Percentiles rank a stretch among this genome's conserved stretches.
Evolutionary conservation across 2,113 vertebrate genomes (phyloP).

Genomic region (Calyptommatus sinebrachiatus): DNA sequence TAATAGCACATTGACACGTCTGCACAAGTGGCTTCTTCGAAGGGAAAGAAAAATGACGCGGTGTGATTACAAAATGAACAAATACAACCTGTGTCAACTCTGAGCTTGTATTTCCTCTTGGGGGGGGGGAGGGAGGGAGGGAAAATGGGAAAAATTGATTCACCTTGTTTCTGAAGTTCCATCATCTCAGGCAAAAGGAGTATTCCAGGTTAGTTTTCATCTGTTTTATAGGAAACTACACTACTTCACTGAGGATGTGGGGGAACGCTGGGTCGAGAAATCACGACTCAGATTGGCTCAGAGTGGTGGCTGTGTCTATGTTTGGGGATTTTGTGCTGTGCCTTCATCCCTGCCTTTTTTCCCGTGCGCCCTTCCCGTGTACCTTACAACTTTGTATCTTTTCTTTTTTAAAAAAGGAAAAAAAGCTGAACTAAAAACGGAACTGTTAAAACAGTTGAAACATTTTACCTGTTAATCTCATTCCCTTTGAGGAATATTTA

Average conservation of each 20-base stretch:
- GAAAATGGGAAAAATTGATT: conserved; percentile 43
- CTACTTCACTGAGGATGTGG: conserved; percentile 9
- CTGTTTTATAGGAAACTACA: conserved; percentile 1
- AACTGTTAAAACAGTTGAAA: conserved; percentile 63
- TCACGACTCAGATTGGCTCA: conserved; percentile 27
- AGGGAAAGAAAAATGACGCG: conserved; percentile 43
- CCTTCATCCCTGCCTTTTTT: conserved; percentile 28
- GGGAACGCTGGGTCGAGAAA: neutral
- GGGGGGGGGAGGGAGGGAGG: conserved; percentile 34
- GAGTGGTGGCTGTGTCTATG: conserved; percentile 47
- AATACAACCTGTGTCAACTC: conserved; percentile 66
- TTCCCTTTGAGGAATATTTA: conserved; percentile 69
- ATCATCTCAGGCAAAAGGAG: conserved; percentile 65
- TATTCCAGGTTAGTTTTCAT: conserved; percentile 55
- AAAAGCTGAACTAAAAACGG: conserved; percentile 59
- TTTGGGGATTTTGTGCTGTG: conserved; percentile 61
- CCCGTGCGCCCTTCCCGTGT: conserved; percentile 30
- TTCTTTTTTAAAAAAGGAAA: conserved; percentile 49
- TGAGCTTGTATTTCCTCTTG: conserved; percentile 64
- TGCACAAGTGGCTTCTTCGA: conserved; percentile 64
- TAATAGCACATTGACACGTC: conserved; percentile 64
- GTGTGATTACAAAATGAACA: conserved; percentile 65
- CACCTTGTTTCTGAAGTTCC: conserved; percentile 67
- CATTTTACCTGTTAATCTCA: conserved; percentile 70
- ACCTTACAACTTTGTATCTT: conserved; percentile 53